phyloP scores from a whole-genome alignment of 23 tunicate species.

The Pegea sp. region DNA sequence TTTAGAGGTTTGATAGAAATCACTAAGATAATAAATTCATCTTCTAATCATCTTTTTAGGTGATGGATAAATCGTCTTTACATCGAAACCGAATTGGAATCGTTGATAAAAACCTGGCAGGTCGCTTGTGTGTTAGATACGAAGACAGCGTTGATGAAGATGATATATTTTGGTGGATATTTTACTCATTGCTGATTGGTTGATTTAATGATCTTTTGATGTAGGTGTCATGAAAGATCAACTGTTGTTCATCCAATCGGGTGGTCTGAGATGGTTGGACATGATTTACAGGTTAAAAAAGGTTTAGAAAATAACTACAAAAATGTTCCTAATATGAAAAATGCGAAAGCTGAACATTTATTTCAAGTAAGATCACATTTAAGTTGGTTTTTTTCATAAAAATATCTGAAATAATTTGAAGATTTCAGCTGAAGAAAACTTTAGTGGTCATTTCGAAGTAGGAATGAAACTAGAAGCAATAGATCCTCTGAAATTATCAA shows the following conservation, averaged over 20 bases:
- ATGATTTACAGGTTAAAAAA: slow-evolving; percentile 46
- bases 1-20: no score
- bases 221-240: slow-evolving; percentile 61
- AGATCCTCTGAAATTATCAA: slow-evolving; percentile 56
- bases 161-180: slow-evolving; percentile 60
- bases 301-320: slow-evolving; percentile 58
- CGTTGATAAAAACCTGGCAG: slow-evolving; percentile 56
- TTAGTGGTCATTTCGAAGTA: slow-evolving; percentile 37
- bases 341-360: slow-evolving; percentile 43
- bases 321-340: slow-evolving; percentile 23
- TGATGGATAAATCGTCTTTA: slow-evolving; percentile 67
- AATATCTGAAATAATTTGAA: no score
- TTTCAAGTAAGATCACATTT: no score
- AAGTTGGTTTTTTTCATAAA: no score
- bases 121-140: slow-evolving; percentile 41
- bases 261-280: slow-evolving; percentile 88
- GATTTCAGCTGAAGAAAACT: no score
- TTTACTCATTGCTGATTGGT: background rate
- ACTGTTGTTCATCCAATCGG: slow-evolving; percentile 62
- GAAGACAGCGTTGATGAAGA: slow-evolving; percentile 64
- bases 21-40: no score
- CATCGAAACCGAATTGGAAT: slow-evolving; percentile 69
- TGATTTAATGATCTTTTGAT: background rate
- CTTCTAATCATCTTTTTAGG: no score
- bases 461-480: slow-evolving; percentile 94